Evolutionary conservation across 2,113 vertebrate species (phyloP), one percentile per base, ranked within the genome.

Genomic region (Sebastes fasciatus): DNA sequence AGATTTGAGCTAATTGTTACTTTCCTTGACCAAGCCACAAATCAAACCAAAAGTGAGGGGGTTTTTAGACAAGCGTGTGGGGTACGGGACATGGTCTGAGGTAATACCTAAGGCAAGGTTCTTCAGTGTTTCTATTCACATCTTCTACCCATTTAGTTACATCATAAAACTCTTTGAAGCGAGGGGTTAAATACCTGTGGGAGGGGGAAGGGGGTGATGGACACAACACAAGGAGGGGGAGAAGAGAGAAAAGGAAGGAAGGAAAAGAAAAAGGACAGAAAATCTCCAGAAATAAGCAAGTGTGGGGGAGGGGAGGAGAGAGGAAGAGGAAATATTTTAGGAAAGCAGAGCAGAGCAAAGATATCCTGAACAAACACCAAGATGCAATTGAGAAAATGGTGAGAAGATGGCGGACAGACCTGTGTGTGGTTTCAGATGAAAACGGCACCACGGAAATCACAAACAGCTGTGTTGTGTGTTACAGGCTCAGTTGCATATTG

Each of bases 111-210:
- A 99, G 96, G 94, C 96, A 98, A 88, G 97, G 97, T 98, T 97
- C 97, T 97, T 96, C 96, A 97, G 97, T 98, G 97, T 99, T 99
- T 99, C 96, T 99, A 99, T 99, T 99, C 97, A 99, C 98, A 98
- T 99, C 98, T 98, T 99, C 98, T 97, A 99, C 97, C 98, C 98
- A 99, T 96, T 99, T 99, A 98, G 98, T 98, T 98, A 99, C 97
- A 99, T 99, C 97, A 99, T 97, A 99, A 98, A 96, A 97, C 96
- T 99, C 97, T 98, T 99, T 98, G 98, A 96, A 96, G 96, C 97
- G 97, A 96, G 98, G 97, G 93, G 98, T 99, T 99, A 99, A 99
- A 99, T 98, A 99, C 98, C 98, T 99, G 98, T 97, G 96, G 96
- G 97, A 96, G 95, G 90, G 84, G 89, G 77, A 23, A 49, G 55